Conservation (phyloP, 1,140 invertebrate species). For the Drosophila rhopaloa region DNA sequence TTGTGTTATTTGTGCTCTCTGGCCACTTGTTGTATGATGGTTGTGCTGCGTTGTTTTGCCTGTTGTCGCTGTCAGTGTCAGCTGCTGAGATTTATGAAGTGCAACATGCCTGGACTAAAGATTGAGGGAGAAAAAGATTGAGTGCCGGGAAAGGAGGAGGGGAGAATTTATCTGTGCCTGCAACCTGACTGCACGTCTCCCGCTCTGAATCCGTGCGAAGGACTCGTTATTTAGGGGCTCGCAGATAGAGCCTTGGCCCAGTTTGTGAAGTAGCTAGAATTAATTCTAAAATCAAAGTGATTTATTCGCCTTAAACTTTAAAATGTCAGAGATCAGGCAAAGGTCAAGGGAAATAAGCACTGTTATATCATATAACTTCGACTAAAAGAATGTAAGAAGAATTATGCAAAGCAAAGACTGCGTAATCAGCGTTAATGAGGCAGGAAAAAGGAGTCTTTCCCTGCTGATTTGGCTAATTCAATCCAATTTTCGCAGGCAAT, state of each 20-base stretch:
- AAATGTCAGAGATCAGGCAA: not conserved
- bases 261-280: constrained; percentile 18
- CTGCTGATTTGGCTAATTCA: constrained; percentile 71
- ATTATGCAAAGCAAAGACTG: constrained; percentile 62
- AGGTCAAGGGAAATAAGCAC: constrained; percentile 17
- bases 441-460: constrained; percentile 34
- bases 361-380: constrained; percentile 2
- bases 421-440: constrained; percentile 76
- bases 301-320: not conserved
- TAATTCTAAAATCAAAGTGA: constrained; percentile 14
- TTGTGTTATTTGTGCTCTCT: constrained; percentile 34
- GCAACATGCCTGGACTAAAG: constrained; percentile 59
- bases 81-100: constrained; percentile 78
- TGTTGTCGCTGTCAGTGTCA: constrained; percentile 71
- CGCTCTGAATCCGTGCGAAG: constrained; percentile 5
- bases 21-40: constrained; percentile 68
- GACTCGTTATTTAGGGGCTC: constrained; percentile 41
- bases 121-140: constrained; percentile 59
- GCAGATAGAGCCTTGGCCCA: constrained; percentile 51
- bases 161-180: constrained; percentile 32
- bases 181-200: constrained; percentile 11
- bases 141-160: constrained; percentile 6
- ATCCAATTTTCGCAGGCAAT: constrained; percentile 51
- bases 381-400: constrained; percentile 9
- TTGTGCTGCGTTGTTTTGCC: constrained; percentile 30